These are phyloP conservation scores for Semnornis frantzii DNA, from an alignment of 2,113 vertebrate species.

Conservation along the genomic window DNA sequence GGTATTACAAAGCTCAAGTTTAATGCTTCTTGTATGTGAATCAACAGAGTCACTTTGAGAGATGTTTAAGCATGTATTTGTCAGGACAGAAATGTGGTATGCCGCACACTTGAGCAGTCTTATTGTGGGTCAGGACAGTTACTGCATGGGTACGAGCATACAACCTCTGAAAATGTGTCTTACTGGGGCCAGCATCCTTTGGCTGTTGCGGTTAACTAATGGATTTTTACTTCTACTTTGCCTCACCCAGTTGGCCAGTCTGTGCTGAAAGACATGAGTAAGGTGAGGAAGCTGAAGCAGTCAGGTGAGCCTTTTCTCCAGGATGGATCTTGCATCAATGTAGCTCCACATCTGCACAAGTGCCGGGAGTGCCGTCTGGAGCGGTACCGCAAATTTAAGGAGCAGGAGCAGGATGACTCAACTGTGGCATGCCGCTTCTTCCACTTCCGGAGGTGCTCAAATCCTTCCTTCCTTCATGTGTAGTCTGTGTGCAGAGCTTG, in stretches of 20 bases:
- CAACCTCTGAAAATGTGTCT: background rate
- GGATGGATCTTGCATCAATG: constrained; percentile 97
- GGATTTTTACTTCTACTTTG: constrained; percentile 28
- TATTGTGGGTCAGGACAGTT: background rate
- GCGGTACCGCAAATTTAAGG: constrained; percentile 94
- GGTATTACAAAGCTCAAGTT: background rate
- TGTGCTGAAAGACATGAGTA: constrained; percentile 94
- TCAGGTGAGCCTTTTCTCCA: constrained; percentile 98
- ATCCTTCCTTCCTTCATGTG: background rate
- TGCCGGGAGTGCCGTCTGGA: constrained; percentile 97
- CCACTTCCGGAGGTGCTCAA: constrained; percentile 92
- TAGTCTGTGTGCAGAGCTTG: background rate
- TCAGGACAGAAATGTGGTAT: background rate
- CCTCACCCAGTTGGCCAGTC: constrained; percentile 88
- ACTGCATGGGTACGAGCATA: background rate
- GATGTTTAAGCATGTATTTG: background rate
- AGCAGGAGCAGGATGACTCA: constrained; percentile 93
- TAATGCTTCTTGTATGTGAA: background rate
- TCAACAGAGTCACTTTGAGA: background rate
- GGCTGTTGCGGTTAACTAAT: background rate
- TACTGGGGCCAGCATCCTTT: background rate
- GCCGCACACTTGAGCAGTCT: background rate
- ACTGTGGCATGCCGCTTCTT: constrained; percentile 98
- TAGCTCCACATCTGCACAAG: constrained; percentile 97
- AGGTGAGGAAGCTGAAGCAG: constrained; percentile 96